A percentile compares a stretch with the other conserved stretches of the same genome.
These are phyloP conservation scores for Drosophila bocqueti DNA, from an alignment of 1,140 invertebrate genomes.

Conservation along the genomic window DNA sequence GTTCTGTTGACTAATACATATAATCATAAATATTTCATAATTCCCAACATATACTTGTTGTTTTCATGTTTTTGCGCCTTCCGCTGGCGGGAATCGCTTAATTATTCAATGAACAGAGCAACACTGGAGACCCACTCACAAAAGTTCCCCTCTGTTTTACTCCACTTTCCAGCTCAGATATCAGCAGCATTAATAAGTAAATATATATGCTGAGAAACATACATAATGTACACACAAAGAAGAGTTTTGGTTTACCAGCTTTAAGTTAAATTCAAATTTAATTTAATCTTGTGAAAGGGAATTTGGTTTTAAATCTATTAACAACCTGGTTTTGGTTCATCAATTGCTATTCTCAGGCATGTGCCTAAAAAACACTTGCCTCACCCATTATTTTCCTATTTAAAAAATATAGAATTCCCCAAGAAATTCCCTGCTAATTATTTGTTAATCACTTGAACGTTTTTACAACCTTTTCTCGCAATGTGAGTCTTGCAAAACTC, in stretches of 20 bases:
- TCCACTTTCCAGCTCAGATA: slow-evolving; percentile 12
- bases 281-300: too few species aligned
- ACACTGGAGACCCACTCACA: background rate
- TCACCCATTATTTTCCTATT: too few species aligned
- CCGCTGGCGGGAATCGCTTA: slow-evolving; percentile 53
- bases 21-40: slow-evolving; percentile 79
- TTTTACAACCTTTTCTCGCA: slow-evolving; percentile 17
- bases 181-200: slow-evolving; percentile 7
- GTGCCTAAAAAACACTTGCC: background rate
- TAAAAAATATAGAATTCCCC: too few species aligned
- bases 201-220: background rate
- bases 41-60: slow-evolving; percentile 15
- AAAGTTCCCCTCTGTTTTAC: slow-evolving; percentile 1
- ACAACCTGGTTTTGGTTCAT: background rate
- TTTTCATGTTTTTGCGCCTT: slow-evolving; percentile 29
- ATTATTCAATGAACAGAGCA: slow-evolving; percentile 60
- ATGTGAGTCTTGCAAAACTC: slow-evolving; percentile 67
- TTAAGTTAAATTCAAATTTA: background rate
- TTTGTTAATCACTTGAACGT: background rate
- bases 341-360: background rate
- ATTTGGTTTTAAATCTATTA: background rate
- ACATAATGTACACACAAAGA: background rate
- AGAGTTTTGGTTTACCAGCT: background rate
- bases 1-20: slow-evolving; percentile 14
- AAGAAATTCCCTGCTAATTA: background rate